These are phyloP conservation scores for Dicroscelio sp. DNA, from an alignment of 2,888 invertebrate genomes.

Conservation along the genomic window DNA sequence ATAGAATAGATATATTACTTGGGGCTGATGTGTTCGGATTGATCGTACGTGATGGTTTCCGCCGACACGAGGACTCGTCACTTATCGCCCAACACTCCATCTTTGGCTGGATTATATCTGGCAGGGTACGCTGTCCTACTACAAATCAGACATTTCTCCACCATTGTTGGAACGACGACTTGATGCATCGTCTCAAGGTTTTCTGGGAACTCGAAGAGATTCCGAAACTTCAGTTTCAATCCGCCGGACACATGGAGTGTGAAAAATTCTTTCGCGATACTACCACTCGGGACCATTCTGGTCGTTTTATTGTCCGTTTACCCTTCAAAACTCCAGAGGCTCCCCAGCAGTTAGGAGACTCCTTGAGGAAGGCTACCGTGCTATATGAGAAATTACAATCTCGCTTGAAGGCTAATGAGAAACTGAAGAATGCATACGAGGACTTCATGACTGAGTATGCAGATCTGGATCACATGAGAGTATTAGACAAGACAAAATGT, in stretches of 20 bases:
- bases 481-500: not conserved
- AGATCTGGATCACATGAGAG: not conserved
- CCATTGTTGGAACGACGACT: not conserved
- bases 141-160: not conserved
- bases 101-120: constrained; percentile 17
- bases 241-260: not conserved
- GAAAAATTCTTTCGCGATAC: not conserved
- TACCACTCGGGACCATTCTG: not conserved
- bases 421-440: not conserved
- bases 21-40: constrained; percentile 37
- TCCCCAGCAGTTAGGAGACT: not conserved
- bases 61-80: not conserved
- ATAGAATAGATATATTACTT: constrained; percentile 15
- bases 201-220: constrained; percentile 40
- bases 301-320: not conserved
- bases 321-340: not conserved
- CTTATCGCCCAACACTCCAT: not conserved
- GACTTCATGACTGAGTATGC: not conserved
- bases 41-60: not conserved
- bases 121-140: not conserved
- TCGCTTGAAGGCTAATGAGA: not conserved
- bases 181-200: not conserved
- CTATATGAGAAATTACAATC: not conserved
- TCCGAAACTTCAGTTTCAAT: not conserved
- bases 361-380: not conserved